These are phyloP conservation scores for Zaprionus vittiger DNA, from an alignment of 1,140 invertebrate species.

Conservation along the genomic window DNA sequence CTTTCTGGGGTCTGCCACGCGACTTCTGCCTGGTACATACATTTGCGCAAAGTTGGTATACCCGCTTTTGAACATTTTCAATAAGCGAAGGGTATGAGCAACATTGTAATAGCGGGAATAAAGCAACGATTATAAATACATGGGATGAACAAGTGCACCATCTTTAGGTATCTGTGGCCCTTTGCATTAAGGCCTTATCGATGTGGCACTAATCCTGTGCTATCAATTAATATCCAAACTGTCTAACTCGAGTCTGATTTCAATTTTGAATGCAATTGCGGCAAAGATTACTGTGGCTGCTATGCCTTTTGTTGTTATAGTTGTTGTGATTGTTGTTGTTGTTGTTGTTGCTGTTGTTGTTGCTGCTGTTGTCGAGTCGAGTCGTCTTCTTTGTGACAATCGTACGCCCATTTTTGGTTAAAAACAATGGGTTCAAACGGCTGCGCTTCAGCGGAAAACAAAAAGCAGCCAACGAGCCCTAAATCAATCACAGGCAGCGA, in stretches of 20 bases:
- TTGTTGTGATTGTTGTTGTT: slow-evolving; percentile 22
- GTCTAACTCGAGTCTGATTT: slow-evolving; percentile 20
- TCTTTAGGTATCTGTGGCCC: not conserved
- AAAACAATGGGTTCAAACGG: slow-evolving; percentile 81
- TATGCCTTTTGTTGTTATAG: slow-evolving; percentile 22
- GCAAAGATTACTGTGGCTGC: not conserved
- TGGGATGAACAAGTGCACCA: not conserved
- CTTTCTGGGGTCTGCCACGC: too few species aligned
- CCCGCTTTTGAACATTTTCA: too few species aligned
- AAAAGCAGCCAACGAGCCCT: slow-evolving; percentile 70
- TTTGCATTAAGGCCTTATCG: not conserved
- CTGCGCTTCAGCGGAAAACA: slow-evolving; percentile 78
- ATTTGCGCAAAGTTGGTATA: too few species aligned
- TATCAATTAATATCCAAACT: slow-evolving; percentile 60
- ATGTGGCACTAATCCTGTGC: slow-evolving; percentile 32
- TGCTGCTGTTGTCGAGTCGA: slow-evolving; percentile 22
- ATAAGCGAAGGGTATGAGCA: too few species aligned
- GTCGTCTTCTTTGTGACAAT: slow-evolving; percentile 45
- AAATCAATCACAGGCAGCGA: slow-evolving; percentile 74
- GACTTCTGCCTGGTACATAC: too few species aligned
- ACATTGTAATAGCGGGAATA: too few species aligned
- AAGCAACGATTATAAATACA: not conserved
- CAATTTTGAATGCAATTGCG: slow-evolving; percentile 26
- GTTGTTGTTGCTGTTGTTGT: slow-evolving; percentile 12
- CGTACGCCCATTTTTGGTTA: slow-evolving; percentile 71